These are phyloP conservation scores for Odocoileus hemionus DNA, from an alignment of 2,113 vertebrate genomes.

Conservation along the genomic window DNA sequence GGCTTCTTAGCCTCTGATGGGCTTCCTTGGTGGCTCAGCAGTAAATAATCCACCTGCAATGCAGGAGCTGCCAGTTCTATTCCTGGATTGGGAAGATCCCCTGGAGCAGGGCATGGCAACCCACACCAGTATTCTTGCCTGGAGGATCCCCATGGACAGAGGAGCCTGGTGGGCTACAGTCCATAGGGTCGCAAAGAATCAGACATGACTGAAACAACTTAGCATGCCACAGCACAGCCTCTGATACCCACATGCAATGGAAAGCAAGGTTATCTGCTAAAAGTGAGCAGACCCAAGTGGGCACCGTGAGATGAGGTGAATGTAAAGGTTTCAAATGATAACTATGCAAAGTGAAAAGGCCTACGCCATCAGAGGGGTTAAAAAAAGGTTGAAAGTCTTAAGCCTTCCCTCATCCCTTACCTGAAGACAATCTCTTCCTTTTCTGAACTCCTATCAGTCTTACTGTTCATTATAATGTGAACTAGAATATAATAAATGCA, in stretches of 20 bases:
- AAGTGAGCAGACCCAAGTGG: background rate
- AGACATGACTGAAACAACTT: background rate
- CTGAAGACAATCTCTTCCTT: background rate
- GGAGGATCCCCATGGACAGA: background rate
- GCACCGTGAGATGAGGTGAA: background rate
- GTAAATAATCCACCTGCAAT: background rate
- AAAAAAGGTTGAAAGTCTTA: background rate
- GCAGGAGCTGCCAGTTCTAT: background rate
- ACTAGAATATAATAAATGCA: slow-evolving; percentile 3
- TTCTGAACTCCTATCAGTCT: background rate
- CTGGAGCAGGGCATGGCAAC: background rate
- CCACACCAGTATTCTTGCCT: background rate
- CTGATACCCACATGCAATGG: background rate
- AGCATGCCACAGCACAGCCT: background rate
- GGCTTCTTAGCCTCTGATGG: background rate
- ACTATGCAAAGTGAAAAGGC: background rate
- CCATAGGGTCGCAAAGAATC: background rate
- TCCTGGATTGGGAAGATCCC: background rate
- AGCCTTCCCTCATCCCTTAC: background rate
- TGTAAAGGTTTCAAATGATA: background rate
- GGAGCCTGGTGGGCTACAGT: background rate
- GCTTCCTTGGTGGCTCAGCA: background rate
- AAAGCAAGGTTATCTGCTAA: background rate
- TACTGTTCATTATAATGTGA: background rate
- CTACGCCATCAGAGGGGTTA: background rate